phyloP scores from a whole-genome alignment of 2,113 vertebrate species.

The Centropus bengalensis region DNA sequence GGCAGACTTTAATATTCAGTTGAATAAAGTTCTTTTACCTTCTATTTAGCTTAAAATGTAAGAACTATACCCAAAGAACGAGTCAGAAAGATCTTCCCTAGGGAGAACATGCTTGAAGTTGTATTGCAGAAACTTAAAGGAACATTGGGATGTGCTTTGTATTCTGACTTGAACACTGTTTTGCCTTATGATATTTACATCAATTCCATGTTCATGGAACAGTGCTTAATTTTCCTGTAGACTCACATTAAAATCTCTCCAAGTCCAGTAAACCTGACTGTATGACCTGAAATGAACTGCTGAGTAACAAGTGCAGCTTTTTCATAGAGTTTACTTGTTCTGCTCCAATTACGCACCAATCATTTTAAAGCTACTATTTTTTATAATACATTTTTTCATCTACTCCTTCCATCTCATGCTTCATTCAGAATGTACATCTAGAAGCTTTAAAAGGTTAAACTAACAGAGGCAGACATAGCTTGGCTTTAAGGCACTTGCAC shows the following conservation, averaged over 20 bases:
- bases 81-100: not conserved
- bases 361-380: not conserved
- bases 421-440: not conserved
- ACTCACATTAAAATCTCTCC: not conserved
- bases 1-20: not conserved
- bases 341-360: conserved; percentile 13
- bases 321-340: conserved; percentile 6
- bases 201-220: not conserved
- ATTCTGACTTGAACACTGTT: not conserved
- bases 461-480: not conserved
- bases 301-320: not conserved
- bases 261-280: not conserved
- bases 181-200: not conserved
- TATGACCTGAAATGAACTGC: conserved; percentile 14
- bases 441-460: conserved; percentile 23
- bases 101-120: not conserved
- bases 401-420: not conserved
- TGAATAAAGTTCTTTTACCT: not conserved
- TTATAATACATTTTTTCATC: not conserved
- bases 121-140: not conserved
- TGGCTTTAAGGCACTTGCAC: conserved; percentile 17
- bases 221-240: not conserved
- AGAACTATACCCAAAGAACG: not conserved
- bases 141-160: not conserved
- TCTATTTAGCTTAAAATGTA: not conserved